Conservation (phyloP, 1,140 invertebrate species). For the Nebria ingens region DNA sequence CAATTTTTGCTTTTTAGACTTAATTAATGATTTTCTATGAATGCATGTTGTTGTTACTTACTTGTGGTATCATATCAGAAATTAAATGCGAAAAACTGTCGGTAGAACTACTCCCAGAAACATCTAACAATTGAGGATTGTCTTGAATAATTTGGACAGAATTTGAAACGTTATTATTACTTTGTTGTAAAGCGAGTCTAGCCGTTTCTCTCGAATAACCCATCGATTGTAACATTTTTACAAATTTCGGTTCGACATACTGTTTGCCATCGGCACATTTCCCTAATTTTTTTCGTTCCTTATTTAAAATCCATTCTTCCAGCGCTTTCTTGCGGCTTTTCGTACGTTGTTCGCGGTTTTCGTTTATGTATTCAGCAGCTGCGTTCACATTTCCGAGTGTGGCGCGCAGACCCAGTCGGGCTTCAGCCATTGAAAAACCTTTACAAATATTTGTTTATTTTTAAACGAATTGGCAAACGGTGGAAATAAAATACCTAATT, state of each 20-base stretch:
- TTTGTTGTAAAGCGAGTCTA: constrained; percentile 44
- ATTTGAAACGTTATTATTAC: constrained; percentile 53
- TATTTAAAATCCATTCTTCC: constrained; percentile 39
- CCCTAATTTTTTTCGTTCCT: constrained; percentile 35
- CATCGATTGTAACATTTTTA: constrained; percentile 52
- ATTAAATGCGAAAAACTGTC: constrained; percentile 12
- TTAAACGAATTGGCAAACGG: constrained; percentile 4
- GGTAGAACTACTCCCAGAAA: constrained; percentile 15
- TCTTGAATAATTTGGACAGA: constrained; percentile 55
- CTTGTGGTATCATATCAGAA: background rate
- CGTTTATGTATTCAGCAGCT: constrained; percentile 53
- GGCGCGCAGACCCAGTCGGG: constrained; percentile 53
- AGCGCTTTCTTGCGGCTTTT: constrained; percentile 40
- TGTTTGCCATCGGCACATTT: constrained; percentile 37
- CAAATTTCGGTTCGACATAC: constrained; percentile 41
- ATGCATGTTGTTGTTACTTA: background rate
- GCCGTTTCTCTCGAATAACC: constrained; percentile 48
- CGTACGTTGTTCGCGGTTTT: constrained; percentile 40
- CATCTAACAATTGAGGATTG: constrained; percentile 37
- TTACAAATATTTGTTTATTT: constrained; percentile 10
- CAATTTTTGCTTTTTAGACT: too few species aligned
- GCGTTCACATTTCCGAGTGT: constrained; percentile 44
- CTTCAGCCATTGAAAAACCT: constrained; percentile 53
- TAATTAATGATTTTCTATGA: too few species aligned
- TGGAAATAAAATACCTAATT: constrained; percentile 36